Percentiles rank a stretch among this genome's conserved stretches.
Evolutionary conservation across 37 sponge, comb jelly and placozoan genomes (phyloP).

Genomic region (Sycon ciliatum): DNA sequence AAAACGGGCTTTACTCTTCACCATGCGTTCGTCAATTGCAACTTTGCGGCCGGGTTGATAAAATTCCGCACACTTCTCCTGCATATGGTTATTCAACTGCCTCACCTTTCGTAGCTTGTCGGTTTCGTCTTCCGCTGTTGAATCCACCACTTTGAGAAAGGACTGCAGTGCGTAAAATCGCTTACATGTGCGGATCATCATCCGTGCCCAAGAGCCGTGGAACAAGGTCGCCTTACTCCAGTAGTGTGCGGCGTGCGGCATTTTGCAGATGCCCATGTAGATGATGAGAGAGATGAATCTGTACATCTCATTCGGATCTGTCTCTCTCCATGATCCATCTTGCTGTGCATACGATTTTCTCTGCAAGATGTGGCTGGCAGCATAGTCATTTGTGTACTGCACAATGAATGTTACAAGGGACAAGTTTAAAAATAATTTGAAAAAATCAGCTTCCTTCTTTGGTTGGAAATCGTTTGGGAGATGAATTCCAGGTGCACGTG

Average conservation of each 20-base stretch:
- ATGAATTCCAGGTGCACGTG: too few species aligned
- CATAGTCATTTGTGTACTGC: slow-evolving; percentile 1
- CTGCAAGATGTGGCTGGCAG: background rate
- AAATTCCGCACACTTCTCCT: background rate
- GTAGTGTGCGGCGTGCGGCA: background rate
- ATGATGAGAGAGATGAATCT: background rate
- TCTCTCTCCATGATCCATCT: background rate
- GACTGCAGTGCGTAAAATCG: slow-evolving; percentile 2
- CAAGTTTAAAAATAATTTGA: background rate
- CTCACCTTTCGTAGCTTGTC: background rate
- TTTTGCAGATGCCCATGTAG: slow-evolving; percentile 8
- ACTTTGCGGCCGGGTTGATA: slow-evolving; percentile 11
- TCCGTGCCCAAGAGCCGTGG: background rate
- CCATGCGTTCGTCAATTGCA: slow-evolving; percentile 14
- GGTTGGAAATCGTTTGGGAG: too few species aligned
- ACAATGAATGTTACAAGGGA: background rate
- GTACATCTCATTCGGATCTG: background rate
- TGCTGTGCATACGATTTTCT: background rate
- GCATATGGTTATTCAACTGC: background rate
- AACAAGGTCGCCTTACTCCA: background rate
- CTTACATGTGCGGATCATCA: background rate
- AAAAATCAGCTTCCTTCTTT: background rate
- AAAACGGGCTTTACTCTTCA: background rate
- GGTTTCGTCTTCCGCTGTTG: background rate
- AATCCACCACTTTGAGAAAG: background rate